Percentiles rank a stretch among this genome's conserved stretches.
phyloP scores from a whole-genome alignment of 2,888 invertebrate species.

The Agriopis marginaria region DNA sequence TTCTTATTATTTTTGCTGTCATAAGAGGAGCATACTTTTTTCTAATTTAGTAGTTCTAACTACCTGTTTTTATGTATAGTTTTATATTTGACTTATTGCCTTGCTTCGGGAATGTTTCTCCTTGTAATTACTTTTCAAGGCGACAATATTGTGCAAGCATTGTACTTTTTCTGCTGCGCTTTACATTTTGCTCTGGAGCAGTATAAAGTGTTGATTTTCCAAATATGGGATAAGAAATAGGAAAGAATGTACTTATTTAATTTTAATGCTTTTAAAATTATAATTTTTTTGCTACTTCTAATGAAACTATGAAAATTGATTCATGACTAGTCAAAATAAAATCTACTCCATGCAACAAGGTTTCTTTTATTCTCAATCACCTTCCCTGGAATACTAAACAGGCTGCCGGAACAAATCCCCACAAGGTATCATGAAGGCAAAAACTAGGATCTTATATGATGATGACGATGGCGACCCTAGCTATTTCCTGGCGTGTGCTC shows the following conservation, averaged over 20 bases:
- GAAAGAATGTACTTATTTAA: constrained; percentile 39
- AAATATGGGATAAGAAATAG: background rate
- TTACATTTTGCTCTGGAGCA: background rate
- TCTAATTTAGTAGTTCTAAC: background rate
- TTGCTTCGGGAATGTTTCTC: background rate
- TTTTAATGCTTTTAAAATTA: constrained; percentile 25
- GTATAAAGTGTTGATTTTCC: background rate
- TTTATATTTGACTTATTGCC: background rate
- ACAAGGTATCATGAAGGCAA: background rate
- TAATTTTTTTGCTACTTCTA: constrained; percentile 24
- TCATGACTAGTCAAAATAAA: constrained; percentile 77
- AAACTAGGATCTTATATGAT: too few species aligned
- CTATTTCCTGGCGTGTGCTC: too few species aligned
- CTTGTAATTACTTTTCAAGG: background rate
- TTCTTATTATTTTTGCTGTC: background rate
- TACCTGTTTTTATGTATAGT: background rate
- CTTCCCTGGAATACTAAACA: background rate
- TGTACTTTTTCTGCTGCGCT: background rate
- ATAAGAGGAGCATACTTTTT: background rate
- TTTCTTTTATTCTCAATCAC: constrained; percentile 37
- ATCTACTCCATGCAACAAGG: constrained; percentile 45
- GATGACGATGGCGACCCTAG: too few species aligned
- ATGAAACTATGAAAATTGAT: constrained; percentile 54
- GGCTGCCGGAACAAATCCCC: background rate
- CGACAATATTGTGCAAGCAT: background rate